Percentiles rank a stretch among this genome's conserved stretches.
phyloP scores from a whole-genome alignment of 2,113 vertebrate species.

The Pterocles orientalis region DNA sequence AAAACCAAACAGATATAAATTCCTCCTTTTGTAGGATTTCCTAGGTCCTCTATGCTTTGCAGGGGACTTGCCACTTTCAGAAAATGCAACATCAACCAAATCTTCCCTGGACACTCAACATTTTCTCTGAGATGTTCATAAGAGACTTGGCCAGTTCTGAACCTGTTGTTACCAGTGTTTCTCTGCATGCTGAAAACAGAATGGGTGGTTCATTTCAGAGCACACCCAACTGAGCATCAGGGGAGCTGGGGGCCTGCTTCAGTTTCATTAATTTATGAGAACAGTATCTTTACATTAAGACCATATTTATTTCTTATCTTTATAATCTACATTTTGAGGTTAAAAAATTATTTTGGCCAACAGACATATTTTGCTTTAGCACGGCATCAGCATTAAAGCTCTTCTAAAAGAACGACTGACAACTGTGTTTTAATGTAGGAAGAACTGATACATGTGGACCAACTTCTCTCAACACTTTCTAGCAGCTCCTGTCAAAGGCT shows the following conservation, averaged over 20 bases:
- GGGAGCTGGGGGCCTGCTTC: neutral
- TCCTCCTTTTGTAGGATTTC: neutral
- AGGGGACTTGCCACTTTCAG: neutral
- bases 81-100: neutral
- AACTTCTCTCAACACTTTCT: neutral
- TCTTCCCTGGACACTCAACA: neutral
- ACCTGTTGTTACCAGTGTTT: no score
- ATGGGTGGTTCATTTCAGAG: neutral
- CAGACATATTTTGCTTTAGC: neutral
- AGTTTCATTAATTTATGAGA: neutral
- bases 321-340: neutral
- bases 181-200: neutral
- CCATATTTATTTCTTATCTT: neutral
- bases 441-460: neutral
- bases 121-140: neutral
- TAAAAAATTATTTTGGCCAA: neutral
- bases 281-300: neutral
- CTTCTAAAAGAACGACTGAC: neutral
- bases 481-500: neutral
- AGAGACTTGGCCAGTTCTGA: neutral
- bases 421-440: neutral
- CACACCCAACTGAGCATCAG: accelerated
- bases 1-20: neutral
- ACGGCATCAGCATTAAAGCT: neutral
- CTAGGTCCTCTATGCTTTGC: neutral